phyloP scores from a whole-genome alignment of 2,113 vertebrate genomes.

The Tonatia bakeri region DNA sequence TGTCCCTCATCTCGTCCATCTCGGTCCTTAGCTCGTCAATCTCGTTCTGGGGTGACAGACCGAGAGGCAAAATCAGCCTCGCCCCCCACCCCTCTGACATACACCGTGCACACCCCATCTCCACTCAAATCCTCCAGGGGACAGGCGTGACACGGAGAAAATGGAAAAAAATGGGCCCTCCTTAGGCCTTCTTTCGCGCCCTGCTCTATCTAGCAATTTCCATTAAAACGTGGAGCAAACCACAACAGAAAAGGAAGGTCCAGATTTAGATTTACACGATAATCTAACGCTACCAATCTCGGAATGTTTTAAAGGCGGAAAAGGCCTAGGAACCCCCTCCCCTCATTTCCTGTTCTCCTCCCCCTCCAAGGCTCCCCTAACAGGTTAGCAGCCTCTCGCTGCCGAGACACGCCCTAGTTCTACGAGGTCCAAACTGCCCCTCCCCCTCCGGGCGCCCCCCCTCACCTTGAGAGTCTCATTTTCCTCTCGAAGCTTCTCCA shows the following conservation, averaged over 20 bases:
- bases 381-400: background rate
- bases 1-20: constrained; percentile 99
- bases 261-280: background rate
- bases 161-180: background rate
- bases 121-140: background rate
- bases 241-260: background rate
- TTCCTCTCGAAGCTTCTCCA: constrained; percentile 92
- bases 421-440: background rate
- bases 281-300: background rate
- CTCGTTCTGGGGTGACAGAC: constrained; percentile 85
- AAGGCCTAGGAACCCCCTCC: background rate
- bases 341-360: background rate
- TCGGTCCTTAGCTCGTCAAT: constrained; percentile 97
- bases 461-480: constrained; percentile 95
- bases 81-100: background rate
- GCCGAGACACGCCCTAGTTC: constrained; percentile 58
- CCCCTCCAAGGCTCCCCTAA: background rate
- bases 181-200: background rate
- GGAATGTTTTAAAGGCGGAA: background rate
- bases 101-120: background rate
- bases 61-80: background rate
- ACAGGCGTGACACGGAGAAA: background rate
- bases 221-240: constrained; percentile 15
- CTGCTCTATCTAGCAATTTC: background rate
- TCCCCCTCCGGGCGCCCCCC: background rate